Base-by-base conservation (phyloP, 1,140 invertebrate species). In the Pachyrhynchus sulphureomaculatus region DNA sequence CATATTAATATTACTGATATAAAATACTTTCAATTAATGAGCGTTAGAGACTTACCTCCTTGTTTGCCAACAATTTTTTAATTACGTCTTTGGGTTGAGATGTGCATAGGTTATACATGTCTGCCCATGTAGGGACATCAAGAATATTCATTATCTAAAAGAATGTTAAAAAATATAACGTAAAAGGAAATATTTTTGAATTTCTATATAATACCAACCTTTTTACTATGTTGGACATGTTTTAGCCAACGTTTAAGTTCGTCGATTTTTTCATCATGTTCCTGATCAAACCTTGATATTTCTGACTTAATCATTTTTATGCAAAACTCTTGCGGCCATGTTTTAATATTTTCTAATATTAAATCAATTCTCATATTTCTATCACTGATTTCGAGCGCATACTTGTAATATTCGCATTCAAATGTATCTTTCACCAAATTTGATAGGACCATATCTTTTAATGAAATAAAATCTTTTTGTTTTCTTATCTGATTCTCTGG, bases 191-290 rank as follows among this genome's bases (percentile, higher is more conserved):
- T 29, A 4, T 72, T 60, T 37, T 13, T 21, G n/a, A n/a, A n/a
- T n/a, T n/a, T n/a, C n/a, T n/a, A n/a, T n/a, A n/a, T n/a, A n/a
- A 3, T 23, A 21, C 76, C 73, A 4, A 81, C 76, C 58, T 77
- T 72, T 13, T 80, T 72, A 62, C 79, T 78, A 13, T 80, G 76
- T 1, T 80, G 72, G 37, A 86, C 76, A 62, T 81, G 78, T 9
- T 82, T 75, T 4, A 77, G 60, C 49, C 75, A 79, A 12, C 68
- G 58, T 39, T 75, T 65, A 33, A 82, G 58, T 55, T 76, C 65
- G 0, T 41, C 33, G 8, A 69, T 62, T 21, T 75, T 54, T 8
- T 44, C 23, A 0, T 67, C 12, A 17, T 63, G 10, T 18, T 33
- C 33, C 5, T 37, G 23, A 36, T 69, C 55, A 53, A 68, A 72